Evolutionary conservation across 2,888 invertebrate species (phyloP), one percentile per base, ranked within the genome.

Genomic region (Patella caerulea): DNA sequence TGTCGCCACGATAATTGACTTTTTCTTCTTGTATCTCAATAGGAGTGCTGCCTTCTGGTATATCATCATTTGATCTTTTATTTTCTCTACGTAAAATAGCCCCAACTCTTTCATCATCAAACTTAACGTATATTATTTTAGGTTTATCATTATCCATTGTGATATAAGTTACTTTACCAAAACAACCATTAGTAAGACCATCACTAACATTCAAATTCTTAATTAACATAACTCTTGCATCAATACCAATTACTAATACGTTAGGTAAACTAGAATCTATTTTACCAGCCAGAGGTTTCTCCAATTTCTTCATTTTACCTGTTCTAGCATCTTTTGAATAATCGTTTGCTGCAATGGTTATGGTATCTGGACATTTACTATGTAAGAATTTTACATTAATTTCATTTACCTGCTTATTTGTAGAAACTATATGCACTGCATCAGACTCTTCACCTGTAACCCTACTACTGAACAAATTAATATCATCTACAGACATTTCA

Each of bases 361-460:
- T 73, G 17, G 73, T 15, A 45, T 79, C 70, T 24, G 24, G 15
- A 34, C 73, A 72, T n/a, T 34, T 15, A 73, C 11, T 56, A n/a
- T 55, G 24, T 19, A 78, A 45, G 73, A 73, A 75, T n/a, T 59
- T 71, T 9, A 71, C 15, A 56, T 81, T 81, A 55, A 72, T 54
- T 56, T 15, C 73, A 65, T 81, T 75, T 7, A 76, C 77, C 52
- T 81, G 78, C 2, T 72, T 72, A 75, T 81, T 81, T 34, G 78
- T 79, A 52, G 81, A 54, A 73, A 54, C 78, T 34, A 79, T 75
- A 72, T 81, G 78, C n/a, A 81, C 52, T n/a, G 55, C 69, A 71
- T 78, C 72, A 54, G 72, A 69, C 69, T 74, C 55, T 73, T 24
- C 76, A 19, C 71, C 80, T n/a, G 34, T 78, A 15, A 72, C 73